Percentiles rank a stretch among this genome's conserved stretches.
These are phyloP conservation scores for Pitangus sulphuratus DNA, from an alignment of 2,797 vertebrate genomes.

Conservation along the genomic window DNA sequence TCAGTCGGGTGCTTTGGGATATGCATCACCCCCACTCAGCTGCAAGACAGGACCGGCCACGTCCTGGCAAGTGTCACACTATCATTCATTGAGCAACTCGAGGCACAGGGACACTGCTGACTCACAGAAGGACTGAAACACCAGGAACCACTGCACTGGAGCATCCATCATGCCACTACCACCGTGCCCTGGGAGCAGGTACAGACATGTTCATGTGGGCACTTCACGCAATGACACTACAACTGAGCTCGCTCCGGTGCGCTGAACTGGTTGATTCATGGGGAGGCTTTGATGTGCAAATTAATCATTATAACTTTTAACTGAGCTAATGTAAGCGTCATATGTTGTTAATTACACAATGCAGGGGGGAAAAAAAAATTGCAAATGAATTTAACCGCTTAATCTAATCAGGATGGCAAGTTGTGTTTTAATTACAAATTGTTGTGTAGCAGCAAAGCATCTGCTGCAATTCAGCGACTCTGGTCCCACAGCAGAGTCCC, in stretches of 20 bases:
- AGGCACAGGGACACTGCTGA: neutral
- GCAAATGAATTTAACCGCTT: slow-evolving; percentile 62
- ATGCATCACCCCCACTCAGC: neutral
- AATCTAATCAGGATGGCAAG: slow-evolving; percentile 57
- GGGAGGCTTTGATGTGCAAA: slow-evolving; percentile 40
- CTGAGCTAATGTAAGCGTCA: slow-evolving; percentile 54
- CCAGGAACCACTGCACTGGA: accelerated
- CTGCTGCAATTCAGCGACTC: neutral
- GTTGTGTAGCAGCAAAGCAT: slow-evolving; percentile 9
- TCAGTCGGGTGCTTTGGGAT: neutral
- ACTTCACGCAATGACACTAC: neutral
- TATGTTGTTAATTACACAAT: slow-evolving; percentile 66
- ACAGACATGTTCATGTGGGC: accelerated
- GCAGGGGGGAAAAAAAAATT: neutral
- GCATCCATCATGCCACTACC: accelerated
- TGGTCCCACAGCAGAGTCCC: neutral
- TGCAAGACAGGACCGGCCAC: neutral
- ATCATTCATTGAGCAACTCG: accelerated
- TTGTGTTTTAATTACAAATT: slow-evolving; percentile 64
- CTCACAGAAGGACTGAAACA: neutral
- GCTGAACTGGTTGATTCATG: neutral
- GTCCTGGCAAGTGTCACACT: neutral
- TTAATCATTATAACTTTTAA: slow-evolving; percentile 71
- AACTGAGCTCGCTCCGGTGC: neutral
- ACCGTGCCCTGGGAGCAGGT: neutral